These are phyloP conservation scores for Miichthys miiuy DNA, from an alignment of 2,797 vertebrate genomes.

Conservation along the genomic window DNA sequence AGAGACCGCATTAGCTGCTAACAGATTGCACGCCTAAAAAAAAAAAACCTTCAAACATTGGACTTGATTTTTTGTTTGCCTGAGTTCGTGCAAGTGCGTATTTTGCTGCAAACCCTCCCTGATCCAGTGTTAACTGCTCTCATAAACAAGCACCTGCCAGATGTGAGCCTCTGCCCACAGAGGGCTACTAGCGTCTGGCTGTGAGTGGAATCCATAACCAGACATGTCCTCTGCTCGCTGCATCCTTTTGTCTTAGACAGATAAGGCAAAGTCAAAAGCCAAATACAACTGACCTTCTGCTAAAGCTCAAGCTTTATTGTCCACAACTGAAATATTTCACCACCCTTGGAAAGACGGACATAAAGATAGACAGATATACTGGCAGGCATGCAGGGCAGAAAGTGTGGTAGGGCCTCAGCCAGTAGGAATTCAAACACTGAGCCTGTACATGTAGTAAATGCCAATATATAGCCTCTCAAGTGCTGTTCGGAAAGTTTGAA, in stretches of 20 bases:
- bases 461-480: background rate
- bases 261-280: conserved; percentile 42
- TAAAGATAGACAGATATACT: conserved; percentile 12
- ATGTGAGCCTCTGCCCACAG: conserved; percentile 71
- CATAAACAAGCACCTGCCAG: conserved; percentile 78
- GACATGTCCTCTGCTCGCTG: conserved; percentile 34
- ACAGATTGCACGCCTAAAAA: background rate
- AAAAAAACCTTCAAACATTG: conserved; percentile 5
- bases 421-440: conserved; percentile 8
- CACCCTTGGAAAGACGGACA: conserved; percentile 9
- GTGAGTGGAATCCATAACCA: conserved; percentile 70
- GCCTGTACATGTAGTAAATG: conserved; percentile 8
- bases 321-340: conserved; percentile 29
- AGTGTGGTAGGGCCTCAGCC: background rate
- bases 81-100: conserved; percentile 21
- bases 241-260: conserved; percentile 45
- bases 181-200: conserved; percentile 51
- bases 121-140: conserved; percentile 76
- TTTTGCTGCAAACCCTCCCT: conserved; percentile 61
- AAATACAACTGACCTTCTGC: conserved; percentile 55
- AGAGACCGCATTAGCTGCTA: background rate
- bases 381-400: background rate
- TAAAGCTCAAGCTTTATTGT: conserved; percentile 40
- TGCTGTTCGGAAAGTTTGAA: conserved; percentile 12
- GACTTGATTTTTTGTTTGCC: too few species aligned